Evolutionary conservation across 2,888 invertebrate species (phyloP), one percentile per base, ranked within the genome.

Genomic region (Lissonota sp.): DNA sequence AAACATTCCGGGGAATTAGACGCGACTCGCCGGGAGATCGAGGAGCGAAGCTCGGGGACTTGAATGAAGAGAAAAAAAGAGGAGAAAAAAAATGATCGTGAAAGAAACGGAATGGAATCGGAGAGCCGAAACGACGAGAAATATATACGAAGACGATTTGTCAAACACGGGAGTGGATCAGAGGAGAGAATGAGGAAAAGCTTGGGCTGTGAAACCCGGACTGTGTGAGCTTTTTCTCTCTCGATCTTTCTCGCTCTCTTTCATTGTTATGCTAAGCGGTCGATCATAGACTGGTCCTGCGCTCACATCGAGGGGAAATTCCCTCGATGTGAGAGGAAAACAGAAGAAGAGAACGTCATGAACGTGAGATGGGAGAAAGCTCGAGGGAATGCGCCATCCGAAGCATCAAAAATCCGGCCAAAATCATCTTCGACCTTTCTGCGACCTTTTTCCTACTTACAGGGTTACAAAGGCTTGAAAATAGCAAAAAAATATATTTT

Each of bases 1-100:
- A 91, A 91, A 91, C 89, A 91, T 92, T 90, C 90, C 91, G 88
- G 86, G 86, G 90, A 91, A 91, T 92, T 92, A 92, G 90, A 90
- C 88, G 88, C 80, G 86, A 85, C 87, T 84, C 88, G 85, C 85
- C 87, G 83, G 88, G 90, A 88, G 86, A 88, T 88, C 85, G 81
- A 53, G 80, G 70, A 49, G 49, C 26, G 60, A 75, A 80, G 14
- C 49, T 58, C 51, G 51, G 12, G n/a, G 39, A 55, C 12, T 4
- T 14, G 4, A 49, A 80, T 67, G 55, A n/a, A 44, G 58, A 72
- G 16, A 53, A 12, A 57, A 49, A 58, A 44, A 40, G 42, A 49
- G 58, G 62, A 55, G 26, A 60, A 26, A 69, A 44, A 55, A 70
- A 66, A 37, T 8, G 62, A 55, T 63, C 42, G 57, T 72, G 44